Evolutionary conservation across 2,888 invertebrate species (phyloP).

Genomic region (Priapulus caudatus): DNA sequence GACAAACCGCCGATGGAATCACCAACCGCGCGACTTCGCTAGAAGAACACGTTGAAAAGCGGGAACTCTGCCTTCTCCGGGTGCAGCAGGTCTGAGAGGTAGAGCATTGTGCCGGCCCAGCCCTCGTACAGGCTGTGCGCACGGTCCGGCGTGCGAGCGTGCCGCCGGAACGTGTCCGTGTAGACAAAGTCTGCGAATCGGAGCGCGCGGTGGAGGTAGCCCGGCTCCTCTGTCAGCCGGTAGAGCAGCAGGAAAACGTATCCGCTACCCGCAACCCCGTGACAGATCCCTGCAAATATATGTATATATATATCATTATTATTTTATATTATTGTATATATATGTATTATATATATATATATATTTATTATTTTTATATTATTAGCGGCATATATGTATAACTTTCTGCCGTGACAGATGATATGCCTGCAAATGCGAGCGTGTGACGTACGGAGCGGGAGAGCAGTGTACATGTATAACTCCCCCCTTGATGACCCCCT

Average conservation of each 20-base stretch:
- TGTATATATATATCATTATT: not conserved
- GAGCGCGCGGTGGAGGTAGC: slow-evolving; percentile 56
- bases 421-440: too few species aligned
- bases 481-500: too few species aligned
- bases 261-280: slow-evolving; percentile 64
- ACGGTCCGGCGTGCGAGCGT: slow-evolving; percentile 61
- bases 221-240: slow-evolving; percentile 56
- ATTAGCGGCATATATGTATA: too few species aligned
- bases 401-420: too few species aligned
- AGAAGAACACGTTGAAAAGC: slow-evolving; percentile 57
- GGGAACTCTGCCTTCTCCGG: slow-evolving; percentile 67
- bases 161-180: slow-evolving; percentile 50
- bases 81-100: slow-evolving; percentile 57
- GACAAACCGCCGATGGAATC: too few species aligned
- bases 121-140: slow-evolving; percentile 78
- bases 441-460: too few species aligned
- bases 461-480: too few species aligned
- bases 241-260: slow-evolving; percentile 65
- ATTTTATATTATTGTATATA: not conserved
- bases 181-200: slow-evolving; percentile 63
- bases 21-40: too few species aligned
- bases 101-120: slow-evolving; percentile 71
- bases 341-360: too few species aligned
- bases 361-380: not conserved
- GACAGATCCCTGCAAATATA: slow-evolving; percentile 53